Conservation (phyloP, 2,888 invertebrate species). For the Chloroclysta siterata region DNA sequence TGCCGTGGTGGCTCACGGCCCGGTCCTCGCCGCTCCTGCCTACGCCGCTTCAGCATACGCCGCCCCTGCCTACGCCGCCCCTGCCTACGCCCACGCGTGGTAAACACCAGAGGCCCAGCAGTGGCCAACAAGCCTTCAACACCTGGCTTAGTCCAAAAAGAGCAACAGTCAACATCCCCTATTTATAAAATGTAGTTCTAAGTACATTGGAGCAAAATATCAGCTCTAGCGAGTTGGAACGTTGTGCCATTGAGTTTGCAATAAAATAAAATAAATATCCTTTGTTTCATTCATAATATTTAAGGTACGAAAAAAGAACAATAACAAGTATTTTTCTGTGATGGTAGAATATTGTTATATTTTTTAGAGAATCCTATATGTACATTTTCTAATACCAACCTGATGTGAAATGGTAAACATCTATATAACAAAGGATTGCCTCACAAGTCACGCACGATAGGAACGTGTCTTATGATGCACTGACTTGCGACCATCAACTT, state of each 20-base stretch:
- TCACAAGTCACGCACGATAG: too few species aligned
- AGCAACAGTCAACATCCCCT: constrained; percentile 73
- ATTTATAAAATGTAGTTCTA: constrained; percentile 60
- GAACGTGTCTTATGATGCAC: too few species aligned
- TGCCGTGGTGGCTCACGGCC: constrained; percentile 54
- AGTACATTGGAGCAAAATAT: constrained; percentile 53
- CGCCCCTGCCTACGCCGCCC: constrained; percentile 66
- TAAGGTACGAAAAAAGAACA: too few species aligned
- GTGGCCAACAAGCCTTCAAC: constrained; percentile 44
- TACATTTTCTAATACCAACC: too few species aligned
- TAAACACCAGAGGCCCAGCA: constrained; percentile 47
- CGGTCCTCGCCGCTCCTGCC: constrained; percentile 55
- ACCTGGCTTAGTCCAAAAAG: constrained; percentile 49
- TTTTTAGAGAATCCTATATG: too few species aligned
- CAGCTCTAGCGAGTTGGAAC: constrained; percentile 56
- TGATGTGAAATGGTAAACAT: too few species aligned
- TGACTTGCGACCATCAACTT: too few species aligned
- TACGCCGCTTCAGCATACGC: constrained; percentile 65
- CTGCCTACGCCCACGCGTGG: constrained; percentile 67
- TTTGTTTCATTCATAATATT: constrained; percentile 30
- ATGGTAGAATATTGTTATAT: too few species aligned
- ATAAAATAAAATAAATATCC: constrained; percentile 55
- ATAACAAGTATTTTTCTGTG: too few species aligned
- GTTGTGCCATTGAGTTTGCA: constrained; percentile 60
- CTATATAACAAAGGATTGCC: too few species aligned